Conservation (phyloP, 1,140 invertebrate species). For the Drosophila ogumai region DNA sequence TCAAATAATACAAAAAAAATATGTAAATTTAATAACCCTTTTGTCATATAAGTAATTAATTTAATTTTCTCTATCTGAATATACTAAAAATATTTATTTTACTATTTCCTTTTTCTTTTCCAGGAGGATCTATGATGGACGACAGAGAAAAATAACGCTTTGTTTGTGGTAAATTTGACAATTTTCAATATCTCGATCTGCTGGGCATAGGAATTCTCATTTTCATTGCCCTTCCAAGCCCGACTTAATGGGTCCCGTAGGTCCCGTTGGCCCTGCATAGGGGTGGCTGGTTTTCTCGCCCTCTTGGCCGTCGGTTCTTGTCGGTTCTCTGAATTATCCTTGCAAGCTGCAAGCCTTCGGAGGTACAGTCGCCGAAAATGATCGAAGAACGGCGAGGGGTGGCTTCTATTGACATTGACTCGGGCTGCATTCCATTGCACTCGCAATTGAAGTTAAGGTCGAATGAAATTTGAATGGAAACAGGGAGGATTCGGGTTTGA, state of each 20-base stretch:
- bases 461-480: neutral
- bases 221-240: conserved; percentile 22
- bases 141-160: conserved; percentile 84
- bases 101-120: conserved; percentile 12
- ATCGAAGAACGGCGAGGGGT: conserved; percentile 44
- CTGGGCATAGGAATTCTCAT: conserved; percentile 45
- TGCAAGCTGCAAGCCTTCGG: conserved; percentile 64
- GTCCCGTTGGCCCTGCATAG: conserved; percentile 23
- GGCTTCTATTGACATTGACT: conserved; percentile 76
- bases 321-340: conserved; percentile 42
- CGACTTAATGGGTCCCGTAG: conserved; percentile 43
- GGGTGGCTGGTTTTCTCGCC: conserved; percentile 31
- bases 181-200: conserved; percentile 39
- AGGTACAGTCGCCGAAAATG: conserved; percentile 64
- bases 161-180: conserved; percentile 80
- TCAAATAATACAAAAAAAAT: neutral
- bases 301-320: conserved; percentile 21
- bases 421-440: conserved; percentile 75
- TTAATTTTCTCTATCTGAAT: neutral
- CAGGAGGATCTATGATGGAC: conserved; percentile 85
- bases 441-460: conserved; percentile 61
- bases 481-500: conserved; percentile 4
- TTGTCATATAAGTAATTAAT: neutral
- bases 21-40: neutral
- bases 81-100: conserved; percentile 12